phyloP scores from a whole-genome alignment of 2,113 vertebrate species.

The Proteles cristata region DNA sequence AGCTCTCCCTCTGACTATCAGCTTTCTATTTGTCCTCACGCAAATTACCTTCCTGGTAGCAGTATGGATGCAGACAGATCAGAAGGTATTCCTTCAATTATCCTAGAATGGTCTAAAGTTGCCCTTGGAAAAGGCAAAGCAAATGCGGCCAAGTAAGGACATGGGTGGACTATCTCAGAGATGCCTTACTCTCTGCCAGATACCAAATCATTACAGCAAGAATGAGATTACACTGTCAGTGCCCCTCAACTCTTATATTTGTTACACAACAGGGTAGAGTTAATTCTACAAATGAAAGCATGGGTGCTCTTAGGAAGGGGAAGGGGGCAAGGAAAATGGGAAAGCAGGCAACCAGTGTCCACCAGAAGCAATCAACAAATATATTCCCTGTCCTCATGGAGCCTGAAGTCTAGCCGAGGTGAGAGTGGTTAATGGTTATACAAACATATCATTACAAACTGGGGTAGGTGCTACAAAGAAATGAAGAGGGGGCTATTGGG shows the following conservation, averaged over 20 bases:
- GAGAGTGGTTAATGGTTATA: background rate
- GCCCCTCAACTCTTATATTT: background rate
- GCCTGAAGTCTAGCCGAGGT: background rate
- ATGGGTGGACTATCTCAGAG: background rate
- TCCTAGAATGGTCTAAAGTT: background rate
- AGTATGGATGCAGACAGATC: background rate
- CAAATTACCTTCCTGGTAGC: background rate
- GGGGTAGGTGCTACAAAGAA: background rate
- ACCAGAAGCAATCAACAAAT: background rate
- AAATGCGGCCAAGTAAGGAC: background rate
- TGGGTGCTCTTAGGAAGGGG: background rate
- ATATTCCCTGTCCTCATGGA: background rate
- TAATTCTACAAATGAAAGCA: background rate
- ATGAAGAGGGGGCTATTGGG: background rate
- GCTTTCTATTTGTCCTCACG: background rate
- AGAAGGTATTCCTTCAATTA: background rate
- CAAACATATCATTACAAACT: background rate
- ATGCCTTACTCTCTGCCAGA: background rate
- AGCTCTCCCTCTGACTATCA: background rate
- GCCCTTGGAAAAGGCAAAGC: background rate
- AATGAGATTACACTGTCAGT: background rate
- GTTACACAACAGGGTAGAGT: background rate
- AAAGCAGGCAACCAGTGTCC: background rate
- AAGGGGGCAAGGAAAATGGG: background rate
- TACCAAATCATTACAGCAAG: background rate